These are phyloP conservation scores for Limnephilus rhombicus DNA, from an alignment of 2,888 invertebrate species.

Conservation along the genomic window DNA sequence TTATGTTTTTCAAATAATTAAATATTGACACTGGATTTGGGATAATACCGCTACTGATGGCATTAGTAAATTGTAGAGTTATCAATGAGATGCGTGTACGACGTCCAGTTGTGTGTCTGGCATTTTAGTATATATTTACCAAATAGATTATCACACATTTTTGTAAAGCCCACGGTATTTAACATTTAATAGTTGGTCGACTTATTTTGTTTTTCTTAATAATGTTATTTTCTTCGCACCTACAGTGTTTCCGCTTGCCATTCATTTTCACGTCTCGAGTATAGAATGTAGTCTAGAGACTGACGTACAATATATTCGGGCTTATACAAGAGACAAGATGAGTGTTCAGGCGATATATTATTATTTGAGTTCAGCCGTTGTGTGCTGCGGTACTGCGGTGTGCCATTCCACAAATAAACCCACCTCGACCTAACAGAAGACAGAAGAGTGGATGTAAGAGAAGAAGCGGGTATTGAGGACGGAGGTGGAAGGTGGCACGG, in stretches of 20 bases:
- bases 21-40: background rate
- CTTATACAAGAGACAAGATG: background rate
- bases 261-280: background rate
- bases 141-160: background rate
- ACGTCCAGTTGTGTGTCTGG: background rate
- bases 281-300: background rate
- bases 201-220: background rate
- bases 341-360: background rate
- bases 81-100: background rate
- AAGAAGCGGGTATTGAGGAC: background rate
- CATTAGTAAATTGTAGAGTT: background rate
- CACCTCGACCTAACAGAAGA: background rate
- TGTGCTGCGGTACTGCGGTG: background rate
- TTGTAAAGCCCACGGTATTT: background rate
- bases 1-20: background rate
- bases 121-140: background rate
- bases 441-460: background rate
- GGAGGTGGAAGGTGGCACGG: background rate
- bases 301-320: background rate
- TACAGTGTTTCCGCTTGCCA: background rate
- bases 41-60: background rate
- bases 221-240: background rate
- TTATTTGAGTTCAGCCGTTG: background rate
- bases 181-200: background rate
- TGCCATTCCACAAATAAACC: constrained; percentile 35